phyloP scores from a whole-genome alignment of 2,113 vertebrate genomes.

The Mesembrinibis cayennensis region DNA sequence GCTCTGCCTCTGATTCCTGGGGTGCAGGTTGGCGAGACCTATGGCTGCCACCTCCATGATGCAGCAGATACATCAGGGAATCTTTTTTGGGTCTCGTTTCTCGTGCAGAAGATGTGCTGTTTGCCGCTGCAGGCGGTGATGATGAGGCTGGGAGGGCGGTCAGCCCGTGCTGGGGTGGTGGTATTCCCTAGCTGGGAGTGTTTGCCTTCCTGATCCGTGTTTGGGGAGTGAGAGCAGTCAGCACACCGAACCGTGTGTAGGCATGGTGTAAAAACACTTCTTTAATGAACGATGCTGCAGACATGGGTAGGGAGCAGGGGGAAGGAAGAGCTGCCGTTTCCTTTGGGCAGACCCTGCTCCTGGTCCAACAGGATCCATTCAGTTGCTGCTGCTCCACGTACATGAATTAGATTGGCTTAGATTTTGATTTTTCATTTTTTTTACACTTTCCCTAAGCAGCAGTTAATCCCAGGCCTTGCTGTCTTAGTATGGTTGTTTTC shows the following conservation, averaged over 20 bases:
- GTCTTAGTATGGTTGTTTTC: neutral
- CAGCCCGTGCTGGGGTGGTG: rapidly evolving
- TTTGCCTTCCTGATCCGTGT: rapidly evolving
- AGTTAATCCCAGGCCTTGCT: neutral
- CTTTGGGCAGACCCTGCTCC: neutral
- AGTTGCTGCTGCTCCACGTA: neutral
- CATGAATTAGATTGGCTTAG: neutral
- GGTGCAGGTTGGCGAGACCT: neutral
- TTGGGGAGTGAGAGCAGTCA: rapidly evolving
- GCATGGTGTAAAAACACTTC: neutral
- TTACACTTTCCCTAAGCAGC: neutral
- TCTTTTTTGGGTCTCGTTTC: neutral
- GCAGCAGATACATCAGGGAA: neutral
- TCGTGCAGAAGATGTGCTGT: no score
- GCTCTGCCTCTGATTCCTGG: neutral
- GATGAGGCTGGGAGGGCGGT: neutral
- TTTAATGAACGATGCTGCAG: neutral
- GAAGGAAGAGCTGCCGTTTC: neutral
- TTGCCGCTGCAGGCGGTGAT: rapidly evolving
- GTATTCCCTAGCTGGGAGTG: neutral
- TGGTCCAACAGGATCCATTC: neutral
- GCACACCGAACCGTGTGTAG: rapidly evolving
- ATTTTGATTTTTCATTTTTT: neutral
- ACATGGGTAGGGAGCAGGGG: neutral
- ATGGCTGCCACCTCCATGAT: rapidly evolving